phyloP scores from a whole-genome alignment of 2,888 invertebrate species.

The Drosophila nr. perissopoda region DNA sequence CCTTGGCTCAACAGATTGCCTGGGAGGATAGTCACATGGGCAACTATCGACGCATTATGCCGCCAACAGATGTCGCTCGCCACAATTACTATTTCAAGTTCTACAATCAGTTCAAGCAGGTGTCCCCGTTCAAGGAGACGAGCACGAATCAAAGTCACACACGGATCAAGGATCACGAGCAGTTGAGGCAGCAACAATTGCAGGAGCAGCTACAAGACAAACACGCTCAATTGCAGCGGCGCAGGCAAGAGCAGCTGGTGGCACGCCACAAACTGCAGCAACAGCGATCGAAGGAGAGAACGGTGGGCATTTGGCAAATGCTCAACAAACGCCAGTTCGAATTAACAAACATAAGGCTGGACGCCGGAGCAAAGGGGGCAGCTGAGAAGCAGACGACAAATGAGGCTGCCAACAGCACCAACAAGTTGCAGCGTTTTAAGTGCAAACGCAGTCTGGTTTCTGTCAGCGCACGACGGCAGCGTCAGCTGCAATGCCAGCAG shows the following conservation, averaged over 20 bases:
- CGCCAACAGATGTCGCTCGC: slow-evolving; percentile 86
- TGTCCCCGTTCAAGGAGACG: slow-evolving; percentile 88
- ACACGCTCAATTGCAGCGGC: neutral
- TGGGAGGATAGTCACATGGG: slow-evolving; percentile 92
- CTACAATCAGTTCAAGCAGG: slow-evolving; percentile 89
- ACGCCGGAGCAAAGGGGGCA: neutral
- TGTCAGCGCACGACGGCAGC: slow-evolving; percentile 13
- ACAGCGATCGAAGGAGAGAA: slow-evolving; percentile 27
- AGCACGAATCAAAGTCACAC: slow-evolving; percentile 91
- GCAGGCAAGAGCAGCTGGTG: slow-evolving; percentile 12
- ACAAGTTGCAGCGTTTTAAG: neutral
- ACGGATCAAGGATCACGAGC: slow-evolving; percentile 87
- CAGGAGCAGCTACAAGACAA: slow-evolving; percentile 11
- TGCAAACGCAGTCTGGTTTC: slow-evolving; percentile 18
- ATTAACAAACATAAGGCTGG: neutral
- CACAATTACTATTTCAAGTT: slow-evolving; percentile 88
- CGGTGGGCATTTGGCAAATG: slow-evolving; percentile 25
- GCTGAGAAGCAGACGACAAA: neutral
- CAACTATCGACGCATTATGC: slow-evolving; percentile 89
- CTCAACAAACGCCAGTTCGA: neutral
- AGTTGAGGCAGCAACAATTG: slow-evolving; percentile 17
- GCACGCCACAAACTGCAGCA: slow-evolving; percentile 24
- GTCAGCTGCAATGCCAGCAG: slow-evolving; percentile 4
- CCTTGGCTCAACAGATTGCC: slow-evolving; percentile 87
- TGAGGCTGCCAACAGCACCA: neutral